These are phyloP conservation scores for Scaeva pyrastri DNA, from an alignment of 2,888 invertebrate genomes.

Conservation along the genomic window DNA sequence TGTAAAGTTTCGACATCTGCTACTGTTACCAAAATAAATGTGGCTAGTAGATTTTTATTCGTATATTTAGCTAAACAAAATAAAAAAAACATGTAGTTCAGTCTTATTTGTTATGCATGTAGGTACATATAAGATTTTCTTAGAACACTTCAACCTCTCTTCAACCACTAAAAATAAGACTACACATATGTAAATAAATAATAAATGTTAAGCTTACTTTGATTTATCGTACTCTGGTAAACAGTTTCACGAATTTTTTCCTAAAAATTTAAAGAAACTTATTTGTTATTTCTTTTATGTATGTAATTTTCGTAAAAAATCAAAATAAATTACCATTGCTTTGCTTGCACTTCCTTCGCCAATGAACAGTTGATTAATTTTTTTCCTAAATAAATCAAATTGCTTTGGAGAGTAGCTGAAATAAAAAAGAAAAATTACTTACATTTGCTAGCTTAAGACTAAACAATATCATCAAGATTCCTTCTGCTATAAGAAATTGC, in stretches of 20 bases:
- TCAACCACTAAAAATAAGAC: too few species aligned
- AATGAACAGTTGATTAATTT: conserved; percentile 52
- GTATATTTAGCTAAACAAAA: conserved; percentile 80
- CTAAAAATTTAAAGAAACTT: conserved; percentile 70
- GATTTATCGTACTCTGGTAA: conserved; percentile 80
- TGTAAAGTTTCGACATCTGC: conserved; percentile 72
- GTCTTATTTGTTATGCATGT: too few species aligned
- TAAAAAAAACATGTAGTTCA: too few species aligned
- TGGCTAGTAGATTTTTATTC: conserved; percentile 79
- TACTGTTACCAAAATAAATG: conserved; percentile 81
- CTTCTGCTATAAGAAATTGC: too few species aligned
- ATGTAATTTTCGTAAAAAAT: too few species aligned
- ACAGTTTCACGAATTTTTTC: conserved; percentile 77
- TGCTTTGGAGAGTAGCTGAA: conserved; percentile 48
- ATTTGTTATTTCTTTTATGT: too few species aligned
- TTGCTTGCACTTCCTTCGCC: too few species aligned
- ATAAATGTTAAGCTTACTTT: conserved; percentile 79
- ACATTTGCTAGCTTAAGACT: too few species aligned
- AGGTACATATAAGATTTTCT: too few species aligned
- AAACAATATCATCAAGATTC: too few species aligned
- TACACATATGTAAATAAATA: too few species aligned
- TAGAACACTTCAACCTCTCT: too few species aligned
- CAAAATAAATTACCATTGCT: conserved; percentile 14
- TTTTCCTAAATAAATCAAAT: conserved; percentile 31
- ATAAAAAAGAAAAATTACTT: neutral